A percentile compares a stretch with the other conserved stretches of the same genome.
Conservation (phyloP, 2,888 invertebrate genomes). For the Tetramorium bicarinatum region DNA sequence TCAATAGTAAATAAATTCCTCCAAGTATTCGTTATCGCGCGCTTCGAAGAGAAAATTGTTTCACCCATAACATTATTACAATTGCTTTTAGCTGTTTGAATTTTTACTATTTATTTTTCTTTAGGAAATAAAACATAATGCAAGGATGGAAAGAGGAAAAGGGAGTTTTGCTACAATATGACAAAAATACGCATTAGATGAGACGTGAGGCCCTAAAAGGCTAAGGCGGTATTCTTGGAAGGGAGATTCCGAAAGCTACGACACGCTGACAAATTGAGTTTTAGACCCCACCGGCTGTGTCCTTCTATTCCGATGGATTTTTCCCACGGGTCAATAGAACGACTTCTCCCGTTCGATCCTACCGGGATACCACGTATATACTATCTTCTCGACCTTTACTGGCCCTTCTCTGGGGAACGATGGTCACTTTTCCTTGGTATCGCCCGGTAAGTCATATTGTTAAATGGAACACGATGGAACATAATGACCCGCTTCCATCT, state of each 20-base stretch:
- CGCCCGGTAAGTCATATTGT: slow-evolving; percentile 37
- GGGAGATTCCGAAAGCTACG: slow-evolving; percentile 54
- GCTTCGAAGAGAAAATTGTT: not conserved
- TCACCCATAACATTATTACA: not conserved
- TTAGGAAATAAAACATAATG: slow-evolving; percentile 27
- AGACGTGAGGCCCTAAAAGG: slow-evolving; percentile 41
- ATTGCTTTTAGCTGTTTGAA: not conserved
- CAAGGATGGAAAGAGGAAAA: not conserved
- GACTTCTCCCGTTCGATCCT: slow-evolving; percentile 42
- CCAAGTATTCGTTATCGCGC: not conserved
- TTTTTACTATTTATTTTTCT: slow-evolving; percentile 38
- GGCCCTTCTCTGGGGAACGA: not conserved
- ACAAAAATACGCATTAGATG: slow-evolving; percentile 4
- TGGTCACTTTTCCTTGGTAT: slow-evolving; percentile 30
- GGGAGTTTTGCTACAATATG: not conserved
- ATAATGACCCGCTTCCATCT: slow-evolving; percentile 31
- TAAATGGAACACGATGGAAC: slow-evolving; percentile 30
- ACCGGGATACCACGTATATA: slow-evolving; percentile 16
- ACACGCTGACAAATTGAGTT: slow-evolving; percentile 70
- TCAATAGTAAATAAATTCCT: not conserved
- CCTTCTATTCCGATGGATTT: slow-evolving; percentile 59
- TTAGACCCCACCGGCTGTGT: slow-evolving; percentile 34
- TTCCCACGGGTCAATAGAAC: slow-evolving; percentile 62
- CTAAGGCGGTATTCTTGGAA: slow-evolving; percentile 19
- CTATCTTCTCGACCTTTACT: not conserved